Percentiles rank a stretch among this genome's conserved stretches.
Evolutionary conservation across 2,113 vertebrate species (phyloP).

Genomic region (Alaudala cheleensis): DNA sequence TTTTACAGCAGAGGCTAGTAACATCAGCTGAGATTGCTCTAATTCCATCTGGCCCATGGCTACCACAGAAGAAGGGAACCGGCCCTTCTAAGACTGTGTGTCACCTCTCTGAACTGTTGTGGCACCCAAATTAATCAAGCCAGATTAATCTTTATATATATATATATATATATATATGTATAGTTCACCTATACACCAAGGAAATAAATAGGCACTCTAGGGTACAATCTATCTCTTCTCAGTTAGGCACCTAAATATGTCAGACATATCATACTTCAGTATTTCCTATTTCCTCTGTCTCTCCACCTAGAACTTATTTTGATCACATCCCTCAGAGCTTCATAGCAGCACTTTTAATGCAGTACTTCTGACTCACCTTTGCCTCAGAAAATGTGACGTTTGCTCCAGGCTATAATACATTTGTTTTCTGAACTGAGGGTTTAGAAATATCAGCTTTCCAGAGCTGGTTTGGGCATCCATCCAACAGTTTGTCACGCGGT

Average conservation of each 20-base stretch:
- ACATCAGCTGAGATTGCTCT: not conserved
- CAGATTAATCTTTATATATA: not conserved
- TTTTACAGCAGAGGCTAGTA: not conserved
- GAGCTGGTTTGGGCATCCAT: slow-evolving; percentile 22
- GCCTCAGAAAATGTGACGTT: slow-evolving; percentile 13
- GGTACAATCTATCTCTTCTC: not conserved
- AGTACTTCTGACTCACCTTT: slow-evolving; percentile 14
- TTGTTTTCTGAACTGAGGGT: slow-evolving; percentile 9
- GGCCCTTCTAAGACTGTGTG: not conserved
- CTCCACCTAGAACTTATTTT: slow-evolving; percentile 19
- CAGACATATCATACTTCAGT: not conserved
- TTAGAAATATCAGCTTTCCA: slow-evolving; percentile 1
- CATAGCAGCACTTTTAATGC: not conserved
- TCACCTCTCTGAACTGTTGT: not conserved
- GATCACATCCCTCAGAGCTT: not conserved
- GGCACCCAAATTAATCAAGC: not conserved
- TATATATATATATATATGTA: no score
- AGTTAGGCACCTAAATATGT: not conserved
- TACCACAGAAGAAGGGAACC: not conserved
- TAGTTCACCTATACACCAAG: not conserved
- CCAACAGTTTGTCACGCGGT: not conserved
- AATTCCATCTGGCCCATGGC: not conserved
- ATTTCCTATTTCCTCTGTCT: not conserved
- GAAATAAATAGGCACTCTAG: not conserved
- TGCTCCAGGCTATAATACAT: not conserved